Evolutionary conservation across 1,140 invertebrate genomes (phyloP).

Genomic region (Cotesia chilonis): DNA sequence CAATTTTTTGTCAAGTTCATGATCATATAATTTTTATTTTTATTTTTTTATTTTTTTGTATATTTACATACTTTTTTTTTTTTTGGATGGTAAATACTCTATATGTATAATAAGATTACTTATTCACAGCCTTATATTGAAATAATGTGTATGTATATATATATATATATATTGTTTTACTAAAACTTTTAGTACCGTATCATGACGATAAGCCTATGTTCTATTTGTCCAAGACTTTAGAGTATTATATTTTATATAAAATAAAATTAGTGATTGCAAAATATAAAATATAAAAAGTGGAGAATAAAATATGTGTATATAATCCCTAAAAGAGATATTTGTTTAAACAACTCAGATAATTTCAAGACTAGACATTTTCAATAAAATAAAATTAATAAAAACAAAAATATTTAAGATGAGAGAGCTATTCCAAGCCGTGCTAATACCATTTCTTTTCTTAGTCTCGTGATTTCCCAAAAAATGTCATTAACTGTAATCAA

Average conservation of each 20-base stretch:
- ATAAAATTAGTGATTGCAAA: not conserved
- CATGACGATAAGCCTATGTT: not conserved
- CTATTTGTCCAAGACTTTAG: not conserved
- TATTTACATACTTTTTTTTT: not conserved
- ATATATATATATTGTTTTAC: not conserved
- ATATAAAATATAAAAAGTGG: too few species aligned
- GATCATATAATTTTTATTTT: not conserved
- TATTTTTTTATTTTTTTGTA: not conserved
- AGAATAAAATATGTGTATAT: not conserved
- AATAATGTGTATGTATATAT: constrained; percentile 5
- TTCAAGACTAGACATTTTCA: constrained; percentile 49
- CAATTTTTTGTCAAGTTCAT: too few species aligned
- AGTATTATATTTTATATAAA: not conserved
- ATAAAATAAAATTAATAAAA: constrained; percentile 19
- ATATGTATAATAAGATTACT: constrained; percentile 1
- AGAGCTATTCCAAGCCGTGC: constrained; percentile 73
- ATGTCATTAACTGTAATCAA: constrained; percentile 74
- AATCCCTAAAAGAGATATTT: not conserved
- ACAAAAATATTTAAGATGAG: constrained; percentile 51
- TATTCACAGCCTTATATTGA: constrained; percentile 40
- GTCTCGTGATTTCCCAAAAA: constrained; percentile 78
- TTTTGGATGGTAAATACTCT: too few species aligned
- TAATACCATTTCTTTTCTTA: constrained; percentile 79
- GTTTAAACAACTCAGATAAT: constrained; percentile 33
- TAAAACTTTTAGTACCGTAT: too few species aligned